Evolutionary conservation across 2,113 vertebrate species (phyloP).

Genomic region (Halichoeres trimaculatus): DNA sequence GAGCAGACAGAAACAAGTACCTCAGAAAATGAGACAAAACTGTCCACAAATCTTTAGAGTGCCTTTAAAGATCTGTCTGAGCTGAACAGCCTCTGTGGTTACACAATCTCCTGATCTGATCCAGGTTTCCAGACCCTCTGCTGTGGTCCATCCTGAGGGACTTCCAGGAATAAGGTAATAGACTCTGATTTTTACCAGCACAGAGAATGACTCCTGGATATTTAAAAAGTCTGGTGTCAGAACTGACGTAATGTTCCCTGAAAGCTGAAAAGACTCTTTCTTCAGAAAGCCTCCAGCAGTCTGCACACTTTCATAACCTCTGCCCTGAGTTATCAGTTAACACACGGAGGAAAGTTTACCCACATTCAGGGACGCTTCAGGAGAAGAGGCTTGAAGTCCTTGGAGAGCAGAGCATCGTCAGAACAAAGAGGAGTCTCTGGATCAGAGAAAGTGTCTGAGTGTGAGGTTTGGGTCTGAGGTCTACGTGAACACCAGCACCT

Average conservation of each 20-base stretch:
- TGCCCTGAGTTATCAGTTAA: background rate
- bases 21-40: no score
- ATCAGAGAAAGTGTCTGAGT: no score
- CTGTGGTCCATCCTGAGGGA: background rate
- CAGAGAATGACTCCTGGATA: background rate
- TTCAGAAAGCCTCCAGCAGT: constrained; percentile 1
- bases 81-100: background rate
- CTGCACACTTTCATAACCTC: background rate
- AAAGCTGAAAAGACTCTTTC: background rate
- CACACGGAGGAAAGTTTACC: no score
- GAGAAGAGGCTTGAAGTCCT: no score
- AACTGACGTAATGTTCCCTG: background rate
- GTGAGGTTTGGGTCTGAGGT: no score
- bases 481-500: no score
- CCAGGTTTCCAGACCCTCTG: background rate
- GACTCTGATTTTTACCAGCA: background rate
- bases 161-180: background rate
- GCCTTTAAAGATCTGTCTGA: background rate
- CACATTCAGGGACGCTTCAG: no score
- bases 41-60: no score
- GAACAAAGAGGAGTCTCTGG: no score
- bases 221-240: background rate
- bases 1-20: no score
- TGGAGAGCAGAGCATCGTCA: no score
- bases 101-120: background rate